Conservation (phyloP, 2,888 invertebrate species). For the Cephus nigrinus region DNA sequence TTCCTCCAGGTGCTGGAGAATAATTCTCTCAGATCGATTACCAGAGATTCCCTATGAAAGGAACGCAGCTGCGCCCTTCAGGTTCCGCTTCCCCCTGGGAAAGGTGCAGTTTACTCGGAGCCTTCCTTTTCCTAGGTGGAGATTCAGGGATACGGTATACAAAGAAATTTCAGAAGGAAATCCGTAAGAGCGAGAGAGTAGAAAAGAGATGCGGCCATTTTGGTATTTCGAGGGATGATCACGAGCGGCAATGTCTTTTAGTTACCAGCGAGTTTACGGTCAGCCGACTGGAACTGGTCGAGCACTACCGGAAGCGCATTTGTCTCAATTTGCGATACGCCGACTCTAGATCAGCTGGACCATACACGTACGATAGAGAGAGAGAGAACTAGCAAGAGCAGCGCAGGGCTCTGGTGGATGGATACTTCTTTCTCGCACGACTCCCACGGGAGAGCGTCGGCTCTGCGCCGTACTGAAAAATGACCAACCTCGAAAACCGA, state of each 20-base stretch:
- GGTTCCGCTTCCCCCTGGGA: too few relatives aligned
- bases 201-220: neutral
- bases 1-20: too few relatives aligned
- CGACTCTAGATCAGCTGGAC: neutral
- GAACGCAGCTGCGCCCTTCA: too few relatives aligned
- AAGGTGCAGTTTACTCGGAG: too few relatives aligned
- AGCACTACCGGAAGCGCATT: slow-evolving; percentile 22
- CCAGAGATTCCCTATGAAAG: too few relatives aligned
- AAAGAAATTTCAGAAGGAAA: too few relatives aligned
- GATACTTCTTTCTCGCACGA: slow-evolving; percentile 23
- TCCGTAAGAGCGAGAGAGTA: neutral
- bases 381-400: too few relatives aligned
- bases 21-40: too few relatives aligned
- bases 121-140: too few relatives aligned
- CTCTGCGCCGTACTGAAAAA: slow-evolving; percentile 27
- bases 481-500: slow-evolving; percentile 21
- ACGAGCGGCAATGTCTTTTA: neutral
- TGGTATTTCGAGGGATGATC: neutral
- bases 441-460: slow-evolving; percentile 12
- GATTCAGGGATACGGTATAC: too few relatives aligned
- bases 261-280: neutral
- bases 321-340: slow-evolving; percentile 31
- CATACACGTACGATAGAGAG: neutral
- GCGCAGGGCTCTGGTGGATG: neutral
- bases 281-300: neutral